Evolutionary conservation across 2,113 vertebrate genomes (phyloP).

Genomic region (Platysteira castanea): DNA sequence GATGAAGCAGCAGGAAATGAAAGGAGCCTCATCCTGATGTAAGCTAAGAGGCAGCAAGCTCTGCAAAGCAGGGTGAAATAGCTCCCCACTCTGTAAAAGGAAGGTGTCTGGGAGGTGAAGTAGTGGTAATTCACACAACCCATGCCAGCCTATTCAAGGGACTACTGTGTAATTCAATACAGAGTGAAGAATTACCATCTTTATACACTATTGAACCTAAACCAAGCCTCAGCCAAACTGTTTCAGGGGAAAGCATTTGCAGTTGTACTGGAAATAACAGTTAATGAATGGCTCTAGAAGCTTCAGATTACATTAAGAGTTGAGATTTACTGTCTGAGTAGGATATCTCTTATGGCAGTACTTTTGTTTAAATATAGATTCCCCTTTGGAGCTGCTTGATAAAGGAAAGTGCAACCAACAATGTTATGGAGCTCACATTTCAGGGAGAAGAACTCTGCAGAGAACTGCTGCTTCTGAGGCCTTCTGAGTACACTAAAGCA

Average conservation of each 20-base stretch:
- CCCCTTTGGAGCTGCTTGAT: not conserved
- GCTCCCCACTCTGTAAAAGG: not conserved
- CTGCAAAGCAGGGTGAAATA: not conserved
- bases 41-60: not conserved
- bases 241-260: not conserved
- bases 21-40: not conserved
- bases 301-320: not conserved
- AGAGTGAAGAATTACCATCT: not conserved
- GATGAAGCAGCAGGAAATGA: not conserved
- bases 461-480: not conserved
- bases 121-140: not conserved
- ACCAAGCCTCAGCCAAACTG: not conserved
- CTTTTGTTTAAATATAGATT: not conserved
- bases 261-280: not conserved
- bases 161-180: not conserved
- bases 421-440: not conserved
- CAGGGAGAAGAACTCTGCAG: not conserved
- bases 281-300: not conserved
- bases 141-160: not conserved
- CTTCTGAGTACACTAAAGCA: not conserved
- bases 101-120: not conserved
- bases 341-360: not conserved
- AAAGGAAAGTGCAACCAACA: not conserved
- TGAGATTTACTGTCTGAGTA: not conserved
- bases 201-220: not conserved